Evolutionary conservation across 2,888 invertebrate species (phyloP).

Genomic region (Stenodema calcarata): DNA sequence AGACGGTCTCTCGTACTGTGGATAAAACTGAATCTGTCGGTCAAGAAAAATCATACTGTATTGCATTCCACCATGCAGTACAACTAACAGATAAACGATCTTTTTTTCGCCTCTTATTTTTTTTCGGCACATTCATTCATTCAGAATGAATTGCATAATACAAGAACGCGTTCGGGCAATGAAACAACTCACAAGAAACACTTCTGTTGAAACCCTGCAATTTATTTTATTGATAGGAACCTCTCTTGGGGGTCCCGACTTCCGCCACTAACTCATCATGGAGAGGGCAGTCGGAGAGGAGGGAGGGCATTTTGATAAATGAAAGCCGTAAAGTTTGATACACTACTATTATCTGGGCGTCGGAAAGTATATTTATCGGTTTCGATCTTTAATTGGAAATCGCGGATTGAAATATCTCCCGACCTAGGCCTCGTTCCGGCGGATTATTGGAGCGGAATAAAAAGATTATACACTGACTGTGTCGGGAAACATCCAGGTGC

Average conservation of each 20-base stretch:
- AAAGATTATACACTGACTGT: not conserved
- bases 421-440: not conserved
- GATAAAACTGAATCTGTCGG: too few relatives aligned
- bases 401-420: constrained; percentile 12
- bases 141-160: not conserved
- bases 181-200: not conserved
- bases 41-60: too few relatives aligned
- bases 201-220: not conserved
- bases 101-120: too few relatives aligned
- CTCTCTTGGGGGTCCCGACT: not conserved
- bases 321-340: constrained; percentile 25
- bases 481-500: too few relatives aligned
- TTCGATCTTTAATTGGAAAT: constrained; percentile 27
- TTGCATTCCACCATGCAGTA: too few relatives aligned
- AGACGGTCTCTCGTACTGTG: too few relatives aligned
- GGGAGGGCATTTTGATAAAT: constrained; percentile 18
- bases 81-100: too few relatives aligned
- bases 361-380: constrained; percentile 6
- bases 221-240: not conserved
- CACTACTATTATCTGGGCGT: constrained; percentile 19
- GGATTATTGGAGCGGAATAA: not conserved
- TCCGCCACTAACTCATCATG: not conserved
- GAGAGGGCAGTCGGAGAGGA: not conserved
- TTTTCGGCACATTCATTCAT: too few relatives aligned
- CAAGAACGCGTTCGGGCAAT: not conserved